Percentiles rank a stretch among this genome's conserved stretches.
phyloP scores from a whole-genome alignment of 2,888 invertebrate species.

The Aphidius colemani region DNA sequence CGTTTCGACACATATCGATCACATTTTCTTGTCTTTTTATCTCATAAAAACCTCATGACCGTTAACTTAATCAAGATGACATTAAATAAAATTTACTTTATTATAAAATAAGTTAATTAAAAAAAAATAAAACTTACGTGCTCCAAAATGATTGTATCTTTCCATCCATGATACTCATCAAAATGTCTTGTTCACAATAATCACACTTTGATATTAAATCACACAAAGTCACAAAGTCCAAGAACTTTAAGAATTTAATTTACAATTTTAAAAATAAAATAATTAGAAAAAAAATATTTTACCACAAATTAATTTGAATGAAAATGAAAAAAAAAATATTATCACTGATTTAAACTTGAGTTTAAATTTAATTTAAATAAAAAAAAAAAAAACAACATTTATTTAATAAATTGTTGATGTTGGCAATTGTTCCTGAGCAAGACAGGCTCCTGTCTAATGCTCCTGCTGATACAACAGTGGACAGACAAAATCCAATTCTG shows the following conservation, averaged over 20 bases:
- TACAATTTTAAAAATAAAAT: no score
- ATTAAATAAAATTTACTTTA: no score
- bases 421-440: no score
- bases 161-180: conserved; percentile 14
- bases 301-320: no score
- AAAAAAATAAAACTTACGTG: neutral
- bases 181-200: no score
- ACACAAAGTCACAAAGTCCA: neutral
- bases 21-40: neutral
- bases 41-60: no score
- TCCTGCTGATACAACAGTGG: conserved; percentile 32
- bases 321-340: no score
- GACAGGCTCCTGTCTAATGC: neutral
- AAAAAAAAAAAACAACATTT: neutral
- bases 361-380: neutral
- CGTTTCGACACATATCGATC: conserved; percentile 49
- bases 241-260: neutral
- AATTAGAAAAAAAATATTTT: conserved; percentile 1
- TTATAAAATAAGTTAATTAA: no score
- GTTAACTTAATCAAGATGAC: no score
- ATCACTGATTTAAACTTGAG: no score
- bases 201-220: no score
- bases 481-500: conserved; percentile 24
- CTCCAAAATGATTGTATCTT: conserved; percentile 4
- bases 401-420: no score